Percentiles rank a stretch among this genome's conserved stretches.
phyloP scores from a whole-genome alignment of 2,113 vertebrate species.

The Jaculus jaculus region DNA sequence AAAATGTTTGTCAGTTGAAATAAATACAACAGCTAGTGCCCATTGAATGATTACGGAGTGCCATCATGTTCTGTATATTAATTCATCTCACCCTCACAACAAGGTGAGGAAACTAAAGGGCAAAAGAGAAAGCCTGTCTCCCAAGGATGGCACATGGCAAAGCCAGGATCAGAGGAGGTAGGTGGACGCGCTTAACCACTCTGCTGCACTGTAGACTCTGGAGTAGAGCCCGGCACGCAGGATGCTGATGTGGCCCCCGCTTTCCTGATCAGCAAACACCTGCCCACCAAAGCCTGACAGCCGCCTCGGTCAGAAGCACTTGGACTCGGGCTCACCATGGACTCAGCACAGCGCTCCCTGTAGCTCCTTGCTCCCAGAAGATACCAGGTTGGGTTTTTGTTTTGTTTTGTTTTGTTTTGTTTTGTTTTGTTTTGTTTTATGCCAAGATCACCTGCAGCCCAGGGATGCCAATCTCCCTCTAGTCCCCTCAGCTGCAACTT shows the following conservation, averaged over 20 bases:
- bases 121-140: background rate
- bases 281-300: background rate
- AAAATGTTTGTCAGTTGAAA: background rate
- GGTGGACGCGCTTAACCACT: background rate
- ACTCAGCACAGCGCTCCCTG: background rate
- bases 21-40: background rate
- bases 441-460: background rate
- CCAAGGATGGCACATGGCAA: background rate
- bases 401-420: no score
- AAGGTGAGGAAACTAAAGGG: background rate
- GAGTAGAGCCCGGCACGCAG: background rate
- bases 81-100: background rate
- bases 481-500: background rate
- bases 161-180: background rate
- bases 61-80: background rate
- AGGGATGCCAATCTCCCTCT: background rate
- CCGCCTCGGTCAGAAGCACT: background rate
- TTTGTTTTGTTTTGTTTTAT: no score
- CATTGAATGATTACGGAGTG: background rate
- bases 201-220: background rate
- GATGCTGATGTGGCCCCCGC: background rate
- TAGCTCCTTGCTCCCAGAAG: background rate
- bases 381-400: no score
- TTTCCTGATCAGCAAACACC: background rate
- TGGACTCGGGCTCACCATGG: background rate